These are phyloP conservation scores for Hemaris fuciformis DNA, from an alignment of 2,888 invertebrate genomes.

Conservation along the genomic window DNA sequence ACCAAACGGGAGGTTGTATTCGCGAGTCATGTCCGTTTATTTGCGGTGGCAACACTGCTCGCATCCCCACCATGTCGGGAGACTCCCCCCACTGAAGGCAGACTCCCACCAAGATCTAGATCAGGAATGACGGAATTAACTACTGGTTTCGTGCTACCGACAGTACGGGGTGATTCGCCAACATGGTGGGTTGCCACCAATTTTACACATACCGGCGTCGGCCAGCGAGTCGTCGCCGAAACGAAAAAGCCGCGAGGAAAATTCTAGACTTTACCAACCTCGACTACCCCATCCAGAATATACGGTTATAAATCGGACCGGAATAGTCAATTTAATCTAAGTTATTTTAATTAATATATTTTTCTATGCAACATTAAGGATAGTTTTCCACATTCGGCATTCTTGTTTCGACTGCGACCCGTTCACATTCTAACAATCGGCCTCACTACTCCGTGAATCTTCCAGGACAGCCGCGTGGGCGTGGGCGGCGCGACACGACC, in stretches of 20 bases:
- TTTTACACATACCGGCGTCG: not conserved
- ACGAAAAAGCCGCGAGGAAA: not conserved
- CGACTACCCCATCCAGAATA: not conserved
- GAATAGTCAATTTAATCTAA: too few species aligned
- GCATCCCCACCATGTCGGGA: conserved; percentile 12
- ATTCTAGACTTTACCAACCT: not conserved
- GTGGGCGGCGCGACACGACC: not conserved
- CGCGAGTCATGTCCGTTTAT: conserved; percentile 35
- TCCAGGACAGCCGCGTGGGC: not conserved
- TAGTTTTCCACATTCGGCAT: not conserved
- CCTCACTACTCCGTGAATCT: not conserved
- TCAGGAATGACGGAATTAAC: conserved; percentile 2
- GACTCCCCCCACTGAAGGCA: not conserved
- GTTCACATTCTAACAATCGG: too few species aligned
- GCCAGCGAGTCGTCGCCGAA: not conserved
- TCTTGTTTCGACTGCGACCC: not conserved
- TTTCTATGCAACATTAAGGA: conserved; percentile 4
- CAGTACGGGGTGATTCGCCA: not conserved
- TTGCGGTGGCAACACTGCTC: conserved; percentile 22
- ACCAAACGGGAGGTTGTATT: conserved; percentile 28
- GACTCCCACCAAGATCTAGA: not conserved
- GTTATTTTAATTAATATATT: conserved; percentile 1
- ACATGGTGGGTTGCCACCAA: not conserved
- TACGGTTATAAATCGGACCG: not conserved
- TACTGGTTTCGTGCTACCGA: not conserved